Conservation (phyloP, 2,888 invertebrate species). For the Epinotia nisella region DNA sequence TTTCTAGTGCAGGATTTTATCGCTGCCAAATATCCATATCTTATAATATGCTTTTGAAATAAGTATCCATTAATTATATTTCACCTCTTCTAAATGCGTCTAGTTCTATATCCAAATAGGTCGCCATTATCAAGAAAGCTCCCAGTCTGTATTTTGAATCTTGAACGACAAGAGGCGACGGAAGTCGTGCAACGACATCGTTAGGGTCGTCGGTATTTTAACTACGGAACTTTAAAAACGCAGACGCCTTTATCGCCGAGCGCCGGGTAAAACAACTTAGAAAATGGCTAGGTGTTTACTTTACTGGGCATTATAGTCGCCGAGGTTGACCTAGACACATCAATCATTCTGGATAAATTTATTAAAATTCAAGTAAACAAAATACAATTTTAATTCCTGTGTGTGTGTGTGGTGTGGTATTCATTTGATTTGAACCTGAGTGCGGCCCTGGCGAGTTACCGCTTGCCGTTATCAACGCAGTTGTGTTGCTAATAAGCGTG, state of each 20-base stretch:
- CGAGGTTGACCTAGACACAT: background rate
- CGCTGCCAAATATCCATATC: no score
- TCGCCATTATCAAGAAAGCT: conserved; percentile 38
- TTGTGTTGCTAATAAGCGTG: no score
- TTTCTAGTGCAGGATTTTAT: no score
- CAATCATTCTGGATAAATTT: no score
- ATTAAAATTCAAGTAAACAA: background rate
- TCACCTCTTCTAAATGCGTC: background rate
- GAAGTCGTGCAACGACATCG: conserved; percentile 43
- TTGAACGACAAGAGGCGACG: conserved; percentile 43
- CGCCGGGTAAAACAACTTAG: conserved; percentile 29
- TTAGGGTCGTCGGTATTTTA: conserved; percentile 44
- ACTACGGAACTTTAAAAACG: conserved; percentile 44
- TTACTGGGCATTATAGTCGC: conserved; percentile 1
- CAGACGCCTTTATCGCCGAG: conserved; percentile 37
- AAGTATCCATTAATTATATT: background rate
- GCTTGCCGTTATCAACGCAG: no score
- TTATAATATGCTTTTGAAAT: no score
- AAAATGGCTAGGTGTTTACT: conserved; percentile 29
- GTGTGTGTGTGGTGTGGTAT: no score
- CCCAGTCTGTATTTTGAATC: conserved; percentile 40
- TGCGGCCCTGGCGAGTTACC: no score
- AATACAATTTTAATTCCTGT: no score
- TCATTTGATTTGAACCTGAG: no score
- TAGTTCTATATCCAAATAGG: conserved; percentile 20